Percentiles rank a stretch among this genome's conserved stretches.
Evolutionary conservation across 2,797 vertebrate genomes (phyloP).

Genomic region (Galaxias olidus): DNA sequence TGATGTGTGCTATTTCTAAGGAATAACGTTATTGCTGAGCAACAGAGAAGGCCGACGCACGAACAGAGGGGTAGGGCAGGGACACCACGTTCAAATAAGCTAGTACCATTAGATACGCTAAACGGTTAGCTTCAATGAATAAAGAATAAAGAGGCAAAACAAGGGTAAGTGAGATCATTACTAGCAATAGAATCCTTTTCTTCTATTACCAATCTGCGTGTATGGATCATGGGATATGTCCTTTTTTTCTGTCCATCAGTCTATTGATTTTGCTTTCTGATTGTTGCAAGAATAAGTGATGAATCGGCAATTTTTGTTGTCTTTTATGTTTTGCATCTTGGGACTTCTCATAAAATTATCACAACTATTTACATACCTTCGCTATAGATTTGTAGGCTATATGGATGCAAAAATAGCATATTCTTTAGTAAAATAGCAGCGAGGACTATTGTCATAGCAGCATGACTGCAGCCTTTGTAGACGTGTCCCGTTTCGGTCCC

Average conservation of each 20-base stretch:
- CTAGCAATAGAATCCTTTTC: no score
- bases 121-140: slow-evolving; percentile 19
- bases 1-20: slow-evolving; percentile 28
- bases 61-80: slow-evolving; percentile 56
- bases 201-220: not conserved
- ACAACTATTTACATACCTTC: not conserved
- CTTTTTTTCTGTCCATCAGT: slow-evolving; percentile 29
- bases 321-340: not conserved
- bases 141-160: slow-evolving; percentile 21
- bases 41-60: slow-evolving; percentile 55
- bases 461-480: not conserved
- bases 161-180: slow-evolving; percentile 48
- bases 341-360: not conserved
- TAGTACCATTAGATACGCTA: slow-evolving; percentile 18
- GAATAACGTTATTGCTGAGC: slow-evolving; percentile 56
- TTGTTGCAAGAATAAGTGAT: slow-evolving; percentile 9
- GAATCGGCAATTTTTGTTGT: not conserved
- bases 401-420: no score
- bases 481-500: no score
- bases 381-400: no score
- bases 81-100: slow-evolving; percentile 32
- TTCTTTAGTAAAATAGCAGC: no score
- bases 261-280: slow-evolving; percentile 26
- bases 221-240: slow-evolving; percentile 19
- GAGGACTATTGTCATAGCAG: slow-evolving; percentile 2